Conservation (phyloP, 2,113 vertebrate species). For the Psittacula cyanocephala region DNA sequence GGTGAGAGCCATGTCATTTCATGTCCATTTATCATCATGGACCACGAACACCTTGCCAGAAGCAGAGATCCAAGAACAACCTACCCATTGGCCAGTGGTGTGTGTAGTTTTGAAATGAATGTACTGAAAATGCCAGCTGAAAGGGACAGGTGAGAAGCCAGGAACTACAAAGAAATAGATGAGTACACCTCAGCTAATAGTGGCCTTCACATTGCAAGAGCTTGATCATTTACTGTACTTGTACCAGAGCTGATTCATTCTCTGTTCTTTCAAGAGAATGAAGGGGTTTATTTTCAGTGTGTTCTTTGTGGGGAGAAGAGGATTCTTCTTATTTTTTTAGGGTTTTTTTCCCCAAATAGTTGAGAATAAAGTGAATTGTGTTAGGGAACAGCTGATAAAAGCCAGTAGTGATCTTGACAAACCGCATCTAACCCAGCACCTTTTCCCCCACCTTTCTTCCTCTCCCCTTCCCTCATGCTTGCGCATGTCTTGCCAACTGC, state of each 20-base stretch:
- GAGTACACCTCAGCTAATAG: neutral
- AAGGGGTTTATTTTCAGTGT: neutral
- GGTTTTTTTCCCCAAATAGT: neutral
- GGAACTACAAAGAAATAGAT: neutral
- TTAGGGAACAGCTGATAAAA: conserved; percentile 35
- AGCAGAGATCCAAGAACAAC: conserved; percentile 63
- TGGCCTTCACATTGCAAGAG: neutral
- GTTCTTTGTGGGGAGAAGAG: neutral
- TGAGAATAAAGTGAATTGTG: neutral
- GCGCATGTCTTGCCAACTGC: neutral
- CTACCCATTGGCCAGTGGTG: neutral
- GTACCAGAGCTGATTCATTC: neutral
- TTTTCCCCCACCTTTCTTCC: neutral
- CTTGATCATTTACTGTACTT: neutral
- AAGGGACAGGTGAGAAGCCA: conserved; percentile 3
- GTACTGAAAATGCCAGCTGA: neutral
- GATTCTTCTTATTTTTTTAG: neutral
- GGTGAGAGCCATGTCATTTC: conserved; percentile 11
- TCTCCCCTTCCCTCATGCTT: neutral
- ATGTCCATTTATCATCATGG: neutral
- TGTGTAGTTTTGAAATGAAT: conserved; percentile 7
- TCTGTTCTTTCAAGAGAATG: neutral
- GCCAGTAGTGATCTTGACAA: neutral
- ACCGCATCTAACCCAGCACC: neutral
- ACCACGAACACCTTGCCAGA: conserved; percentile 25